These are phyloP conservation scores for Drosophila elegans DNA, from an alignment of 1,140 invertebrate species.

Conservation along the genomic window DNA sequence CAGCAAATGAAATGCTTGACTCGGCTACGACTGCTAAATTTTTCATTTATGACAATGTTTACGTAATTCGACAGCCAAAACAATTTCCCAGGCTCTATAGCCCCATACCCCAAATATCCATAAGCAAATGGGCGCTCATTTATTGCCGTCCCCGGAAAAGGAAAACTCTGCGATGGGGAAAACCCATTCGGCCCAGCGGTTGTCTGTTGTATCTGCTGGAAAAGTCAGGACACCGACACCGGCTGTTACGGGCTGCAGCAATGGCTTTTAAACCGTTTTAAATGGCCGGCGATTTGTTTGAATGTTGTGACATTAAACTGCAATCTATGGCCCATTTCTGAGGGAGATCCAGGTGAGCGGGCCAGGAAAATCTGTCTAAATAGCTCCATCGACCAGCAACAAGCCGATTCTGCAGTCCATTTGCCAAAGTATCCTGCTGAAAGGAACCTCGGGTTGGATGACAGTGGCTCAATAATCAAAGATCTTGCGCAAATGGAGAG, in stretches of 20 bases:
- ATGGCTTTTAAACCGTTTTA: conserved; percentile 69
- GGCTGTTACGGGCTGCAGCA: conserved; percentile 44
- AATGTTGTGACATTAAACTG: conserved; percentile 77
- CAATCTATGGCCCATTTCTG: conserved; percentile 72
- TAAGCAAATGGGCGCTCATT: conserved; percentile 75
- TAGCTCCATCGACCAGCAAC: conserved; percentile 57
- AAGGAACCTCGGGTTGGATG: conserved; percentile 11
- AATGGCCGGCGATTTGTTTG: conserved; percentile 75
- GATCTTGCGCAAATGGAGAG: conserved; percentile 44
- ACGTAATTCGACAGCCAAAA: conserved; percentile 81
- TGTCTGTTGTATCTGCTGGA: conserved; percentile 20
- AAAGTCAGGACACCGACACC: conserved; percentile 30
- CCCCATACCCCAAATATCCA: not conserved
- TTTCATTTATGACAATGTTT: conserved; percentile 83
- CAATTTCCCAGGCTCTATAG: conserved; percentile 48
- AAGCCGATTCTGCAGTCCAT: conserved; percentile 49
- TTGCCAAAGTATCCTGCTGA: conserved; percentile 32
- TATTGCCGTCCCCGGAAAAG: conserved; percentile 50
- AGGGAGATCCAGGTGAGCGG: conserved; percentile 47
- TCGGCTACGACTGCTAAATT: conserved; percentile 58
- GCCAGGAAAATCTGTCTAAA: conserved; percentile 38
- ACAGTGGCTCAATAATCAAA: conserved; percentile 35
- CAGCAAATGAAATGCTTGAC: conserved; percentile 67
- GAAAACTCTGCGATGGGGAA: conserved; percentile 12
- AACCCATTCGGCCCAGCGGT: conserved; percentile 23